These are phyloP conservation scores for Australoheros scitulus DNA, from an alignment of 2,113 vertebrate species.

Conservation along the genomic window DNA sequence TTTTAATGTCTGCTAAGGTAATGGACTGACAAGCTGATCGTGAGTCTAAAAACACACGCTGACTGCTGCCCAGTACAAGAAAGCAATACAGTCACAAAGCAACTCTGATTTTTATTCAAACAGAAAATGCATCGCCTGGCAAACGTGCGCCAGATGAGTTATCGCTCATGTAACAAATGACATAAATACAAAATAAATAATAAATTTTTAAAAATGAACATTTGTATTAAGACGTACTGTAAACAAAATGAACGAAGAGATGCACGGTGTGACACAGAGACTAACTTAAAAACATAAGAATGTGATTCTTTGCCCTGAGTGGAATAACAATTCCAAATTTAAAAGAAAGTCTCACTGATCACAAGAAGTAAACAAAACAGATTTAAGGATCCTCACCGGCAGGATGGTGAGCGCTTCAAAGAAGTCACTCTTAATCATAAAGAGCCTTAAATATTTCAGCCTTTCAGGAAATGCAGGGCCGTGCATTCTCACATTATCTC, in stretches of 20 bases:
- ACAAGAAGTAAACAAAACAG: constrained; percentile 28
- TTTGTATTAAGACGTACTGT: constrained; percentile 69
- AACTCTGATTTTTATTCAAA: constrained; percentile 68
- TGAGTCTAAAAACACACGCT: not conserved
- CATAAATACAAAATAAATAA: constrained; percentile 80
- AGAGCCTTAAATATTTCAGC: constrained; percentile 57
- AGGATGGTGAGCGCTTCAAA: constrained; percentile 57
- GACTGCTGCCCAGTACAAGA: not conserved
- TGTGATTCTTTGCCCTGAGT: constrained; percentile 72
- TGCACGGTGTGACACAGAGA: constrained; percentile 19
- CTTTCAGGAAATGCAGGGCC: constrained; percentile 40
- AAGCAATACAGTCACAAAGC: constrained; percentile 30
- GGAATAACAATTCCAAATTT: constrained; percentile 51
- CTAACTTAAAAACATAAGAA: constrained; percentile 47
- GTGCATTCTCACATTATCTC: constrained; percentile 30
- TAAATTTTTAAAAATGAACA: constrained; percentile 74
- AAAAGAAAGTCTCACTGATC: constrained; percentile 40
- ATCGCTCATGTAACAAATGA: constrained; percentile 55
- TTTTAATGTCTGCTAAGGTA: not conserved
- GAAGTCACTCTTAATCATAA: constrained; percentile 27
- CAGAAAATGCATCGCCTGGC: constrained; percentile 34
- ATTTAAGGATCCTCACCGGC: constrained; percentile 37
- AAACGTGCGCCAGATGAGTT: constrained; percentile 38
- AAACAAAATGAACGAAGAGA: constrained; percentile 62
- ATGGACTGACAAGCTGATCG: not conserved